phyloP scores from a whole-genome alignment of 2,888 invertebrate species.

The Isotomurus palustris region DNA sequence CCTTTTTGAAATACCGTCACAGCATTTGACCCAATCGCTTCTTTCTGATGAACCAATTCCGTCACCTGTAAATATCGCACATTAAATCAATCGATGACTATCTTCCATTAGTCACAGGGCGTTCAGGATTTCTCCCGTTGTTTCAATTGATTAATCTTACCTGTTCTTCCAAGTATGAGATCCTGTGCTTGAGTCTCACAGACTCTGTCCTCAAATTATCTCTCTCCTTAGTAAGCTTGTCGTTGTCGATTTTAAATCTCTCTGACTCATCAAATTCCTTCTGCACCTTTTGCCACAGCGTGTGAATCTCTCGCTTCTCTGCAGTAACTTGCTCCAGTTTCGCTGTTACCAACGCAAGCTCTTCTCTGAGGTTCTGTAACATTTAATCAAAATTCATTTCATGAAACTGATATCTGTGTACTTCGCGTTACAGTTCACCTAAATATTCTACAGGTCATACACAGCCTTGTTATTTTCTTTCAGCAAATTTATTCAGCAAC shows the following conservation, averaged over 20 bases:
- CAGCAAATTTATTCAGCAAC: too few species aligned
- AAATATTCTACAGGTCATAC: too few species aligned
- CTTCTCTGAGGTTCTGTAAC: constrained; percentile 54
- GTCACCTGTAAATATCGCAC: constrained; percentile 34
- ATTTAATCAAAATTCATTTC: too few species aligned
- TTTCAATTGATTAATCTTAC: constrained; percentile 48
- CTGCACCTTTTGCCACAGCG: constrained; percentile 45
- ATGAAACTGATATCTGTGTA: too few species aligned
- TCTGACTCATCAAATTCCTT: constrained; percentile 50
- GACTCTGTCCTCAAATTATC: constrained; percentile 65
- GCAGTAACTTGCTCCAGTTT: constrained; percentile 62
- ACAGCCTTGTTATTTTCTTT: too few species aligned
- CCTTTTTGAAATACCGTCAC: constrained; percentile 46
- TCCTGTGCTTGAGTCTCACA: constrained; percentile 76
- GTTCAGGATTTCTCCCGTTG: neutral
- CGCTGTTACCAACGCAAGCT: constrained; percentile 58
- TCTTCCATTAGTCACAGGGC: too few species aligned
- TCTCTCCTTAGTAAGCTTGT: constrained; percentile 45
- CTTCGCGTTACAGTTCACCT: too few species aligned
- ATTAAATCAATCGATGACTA: neutral
- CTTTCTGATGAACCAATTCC: constrained; percentile 44
- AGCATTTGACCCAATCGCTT: constrained; percentile 29
- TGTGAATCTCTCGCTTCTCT: constrained; percentile 52
- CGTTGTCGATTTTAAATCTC: constrained; percentile 47
- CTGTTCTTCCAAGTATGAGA: constrained; percentile 84